A percentile compares a stretch with the other conserved stretches of the same genome.
Evolutionary conservation across 2,113 vertebrate genomes (phyloP).

Genomic region (Apodemus sylvaticus): DNA sequence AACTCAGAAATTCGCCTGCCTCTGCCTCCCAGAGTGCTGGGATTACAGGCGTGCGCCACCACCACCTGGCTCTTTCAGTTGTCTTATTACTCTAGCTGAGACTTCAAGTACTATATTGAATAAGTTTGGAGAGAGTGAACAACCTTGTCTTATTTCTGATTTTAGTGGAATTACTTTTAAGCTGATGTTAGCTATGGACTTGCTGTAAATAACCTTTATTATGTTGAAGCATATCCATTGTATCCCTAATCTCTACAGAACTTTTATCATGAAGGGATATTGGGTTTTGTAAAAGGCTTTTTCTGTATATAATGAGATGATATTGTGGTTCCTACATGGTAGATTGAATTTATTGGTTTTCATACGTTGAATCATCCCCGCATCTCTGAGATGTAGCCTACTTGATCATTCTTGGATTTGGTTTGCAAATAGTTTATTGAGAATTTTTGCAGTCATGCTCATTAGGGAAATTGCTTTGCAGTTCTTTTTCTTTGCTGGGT

Average conservation of each 20-base stretch:
- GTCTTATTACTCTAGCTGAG: not conserved
- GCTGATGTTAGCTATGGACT: not conserved
- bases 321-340: not conserved
- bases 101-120: not conserved
- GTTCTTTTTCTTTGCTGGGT: not conserved
- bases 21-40: too few species aligned
- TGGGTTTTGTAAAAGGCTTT: not conserved
- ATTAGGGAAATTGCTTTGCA: not conserved
- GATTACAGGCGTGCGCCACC: too few species aligned
- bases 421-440: not conserved
- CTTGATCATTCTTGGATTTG: not conserved
- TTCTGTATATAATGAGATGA: not conserved
- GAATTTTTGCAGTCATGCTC: not conserved
- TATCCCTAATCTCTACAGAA: not conserved
- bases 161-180: not conserved
- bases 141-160: not conserved
- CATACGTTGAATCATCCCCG: not conserved
- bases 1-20: too few species aligned
- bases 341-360: not conserved
- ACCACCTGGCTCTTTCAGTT: too few species aligned
- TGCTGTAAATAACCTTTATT: not conserved
- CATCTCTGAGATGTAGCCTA: not conserved
- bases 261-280: not conserved
- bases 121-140: not conserved
- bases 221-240: not conserved